Evolutionary conservation across 2,888 invertebrate genomes (phyloP).

Genomic region (Noctua janthina): DNA sequence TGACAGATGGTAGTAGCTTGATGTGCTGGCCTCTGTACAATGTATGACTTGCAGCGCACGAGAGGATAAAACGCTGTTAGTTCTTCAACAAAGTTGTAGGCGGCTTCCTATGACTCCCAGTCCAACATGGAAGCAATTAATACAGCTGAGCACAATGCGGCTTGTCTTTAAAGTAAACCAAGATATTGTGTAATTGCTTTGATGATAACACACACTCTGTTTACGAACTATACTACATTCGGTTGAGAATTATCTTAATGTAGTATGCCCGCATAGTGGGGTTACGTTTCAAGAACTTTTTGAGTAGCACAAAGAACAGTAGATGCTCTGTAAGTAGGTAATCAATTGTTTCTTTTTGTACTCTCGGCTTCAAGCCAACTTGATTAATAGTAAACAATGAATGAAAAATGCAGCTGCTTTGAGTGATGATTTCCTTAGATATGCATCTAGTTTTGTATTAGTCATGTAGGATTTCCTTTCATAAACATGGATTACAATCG

Average conservation of each 20-base stretch:
- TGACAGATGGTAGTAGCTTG: no score
- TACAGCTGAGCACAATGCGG: conserved; percentile 41
- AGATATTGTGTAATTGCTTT: conserved; percentile 50
- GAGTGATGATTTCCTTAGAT: conserved; percentile 22
- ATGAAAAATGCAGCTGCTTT: conserved; percentile 38
- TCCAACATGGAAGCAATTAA: conserved; percentile 33
- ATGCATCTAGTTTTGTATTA: conserved; percentile 32
- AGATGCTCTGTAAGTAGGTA: conserved; percentile 3
- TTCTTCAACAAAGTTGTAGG: conserved; percentile 16
- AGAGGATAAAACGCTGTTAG: background rate
- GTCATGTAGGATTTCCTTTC: conserved; percentile 31
- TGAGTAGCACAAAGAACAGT: conserved; percentile 37
- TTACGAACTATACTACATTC: conserved; percentile 39
- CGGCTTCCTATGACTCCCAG: conserved; percentile 1
- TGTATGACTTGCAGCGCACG: background rate
- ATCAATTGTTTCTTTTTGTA: conserved; percentile 39
- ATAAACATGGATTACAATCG: conserved; percentile 8
- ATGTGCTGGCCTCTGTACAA: background rate
- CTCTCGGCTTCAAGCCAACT: conserved; percentile 20
- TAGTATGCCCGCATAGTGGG: conserved; percentile 38
- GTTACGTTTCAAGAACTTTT: conserved; percentile 44
- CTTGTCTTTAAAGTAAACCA: conserved; percentile 51
- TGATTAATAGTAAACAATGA: conserved; percentile 23
- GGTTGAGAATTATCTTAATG: conserved; percentile 41
- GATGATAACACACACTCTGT: conserved; percentile 46